Evolutionary conservation across 2,888 invertebrate genomes (phyloP).

Genomic region (Epistrophe grossulariae): DNA sequence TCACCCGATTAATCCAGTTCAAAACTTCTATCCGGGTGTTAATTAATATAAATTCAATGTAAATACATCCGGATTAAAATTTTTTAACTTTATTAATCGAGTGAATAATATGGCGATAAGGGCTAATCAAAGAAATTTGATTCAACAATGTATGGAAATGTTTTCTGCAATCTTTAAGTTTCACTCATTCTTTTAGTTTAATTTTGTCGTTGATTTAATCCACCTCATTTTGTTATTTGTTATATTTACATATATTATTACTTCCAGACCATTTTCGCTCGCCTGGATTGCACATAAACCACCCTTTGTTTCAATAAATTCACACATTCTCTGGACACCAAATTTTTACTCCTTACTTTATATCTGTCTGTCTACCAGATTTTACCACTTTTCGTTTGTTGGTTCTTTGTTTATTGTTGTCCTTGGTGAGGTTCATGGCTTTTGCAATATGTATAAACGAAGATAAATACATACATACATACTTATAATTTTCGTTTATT

Average conservation of each 20-base stretch:
- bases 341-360: slow-evolving; percentile 21
- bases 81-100: too few relatives aligned
- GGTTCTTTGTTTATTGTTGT: slow-evolving; percentile 53
- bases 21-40: too few relatives aligned
- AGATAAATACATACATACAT: background rate
- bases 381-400: slow-evolving; percentile 39
- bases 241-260: background rate
- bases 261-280: background rate
- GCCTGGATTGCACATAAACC: background rate
- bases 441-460: slow-evolving; percentile 13
- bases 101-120: too few relatives aligned
- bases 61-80: too few relatives aligned
- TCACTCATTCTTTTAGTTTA: too few relatives aligned
- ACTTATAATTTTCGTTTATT: background rate
- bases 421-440: slow-evolving; percentile 54
- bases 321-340: slow-evolving; percentile 16
- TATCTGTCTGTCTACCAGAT: slow-evolving; percentile 51
- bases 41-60: too few relatives aligned
- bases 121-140: too few relatives aligned
- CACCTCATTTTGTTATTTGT: background rate
- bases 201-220: background rate
- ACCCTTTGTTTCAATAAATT: slow-evolving; percentile 26
- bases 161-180: too few relatives aligned
- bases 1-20: too few relatives aligned
- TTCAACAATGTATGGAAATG: too few relatives aligned